Evolutionary conservation across 2,888 invertebrate species (phyloP), one percentile per base, ranked within the genome.

Genomic region (Amphimallon solstitiale): DNA sequence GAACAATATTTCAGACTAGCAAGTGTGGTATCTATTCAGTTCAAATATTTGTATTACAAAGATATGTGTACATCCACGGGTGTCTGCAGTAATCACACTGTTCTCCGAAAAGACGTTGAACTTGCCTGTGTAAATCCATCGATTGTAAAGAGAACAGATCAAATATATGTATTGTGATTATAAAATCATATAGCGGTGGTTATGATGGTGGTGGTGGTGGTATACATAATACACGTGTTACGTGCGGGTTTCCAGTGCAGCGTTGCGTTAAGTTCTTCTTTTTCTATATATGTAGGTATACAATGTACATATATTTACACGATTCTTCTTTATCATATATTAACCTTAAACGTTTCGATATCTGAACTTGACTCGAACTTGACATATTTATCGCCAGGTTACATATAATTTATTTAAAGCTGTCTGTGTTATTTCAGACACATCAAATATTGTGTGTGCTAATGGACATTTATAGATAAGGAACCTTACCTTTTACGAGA

Each of bases 331-430:
- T 68, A 68, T 68, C 68, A 68, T 65, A 45, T 65, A 51, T 67
- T 63, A 38, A 67, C 63, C 67, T 67, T 61, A 40, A 52, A 15
- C 29, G 19, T 48, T 48, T 45, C 38, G 17, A 64, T 65, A 52
- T 54, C 61, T 69, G 68, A 69, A 69, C 68, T 66, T 69, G 68
- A 66, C 63, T 66, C 54, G 68, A 69, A 66, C 68, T 69, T 69
- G 68, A 69, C 68, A 69, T 66, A 66, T 66, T 68, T 69, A 65
- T 65, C 65, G 65, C 29, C 65, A 65, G 65, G 65, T 65, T 65
- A 60, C 37, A 59, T 19, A 59, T 49, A 37, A 61, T 23, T 43
- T 46, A 61, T 61, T 61, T 60, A 35, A 19, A 23, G 9, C 19
- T 21, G 21, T 34, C 45, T 61, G 45, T 61, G 61, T 29, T 23